These are phyloP conservation scores for Trisateles emortualis DNA, from an alignment of 2,888 invertebrate species.

Conservation along the genomic window DNA sequence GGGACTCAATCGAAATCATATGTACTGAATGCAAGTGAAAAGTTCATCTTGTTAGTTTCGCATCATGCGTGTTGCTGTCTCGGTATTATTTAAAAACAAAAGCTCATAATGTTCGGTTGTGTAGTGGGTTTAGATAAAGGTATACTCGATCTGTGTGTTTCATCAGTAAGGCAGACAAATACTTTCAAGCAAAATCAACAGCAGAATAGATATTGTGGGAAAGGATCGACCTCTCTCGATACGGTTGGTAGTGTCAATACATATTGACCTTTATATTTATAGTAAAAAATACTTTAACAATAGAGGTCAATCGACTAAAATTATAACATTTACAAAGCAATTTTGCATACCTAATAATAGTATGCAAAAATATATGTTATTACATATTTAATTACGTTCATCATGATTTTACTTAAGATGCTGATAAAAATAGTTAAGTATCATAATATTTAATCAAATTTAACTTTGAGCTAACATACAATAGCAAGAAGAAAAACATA, in stretches of 20 bases:
- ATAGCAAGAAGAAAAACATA: no score
- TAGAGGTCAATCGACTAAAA: background rate
- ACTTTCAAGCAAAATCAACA: conserved; percentile 70
- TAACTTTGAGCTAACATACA: no score
- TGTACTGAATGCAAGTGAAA: conserved; percentile 83
- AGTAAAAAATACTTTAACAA: no score
- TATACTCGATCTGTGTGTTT: conserved; percentile 59
- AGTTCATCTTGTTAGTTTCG: conserved; percentile 76
- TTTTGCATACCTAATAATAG: no score
- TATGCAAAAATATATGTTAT: no score
- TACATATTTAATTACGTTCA: no score
- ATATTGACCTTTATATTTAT: conserved; percentile 16
- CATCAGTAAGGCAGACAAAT: conserved; percentile 86
- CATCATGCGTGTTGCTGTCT: conserved; percentile 76
- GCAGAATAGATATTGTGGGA: conserved; percentile 55
- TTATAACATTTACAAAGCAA: no score
- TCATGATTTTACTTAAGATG: no score
- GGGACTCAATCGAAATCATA: conserved; percentile 50
- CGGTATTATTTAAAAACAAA: conserved; percentile 75
- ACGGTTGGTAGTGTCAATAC: conserved; percentile 32
- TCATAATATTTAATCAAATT: no score
- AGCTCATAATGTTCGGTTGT: conserved; percentile 62
- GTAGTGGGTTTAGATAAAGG: conserved; percentile 63
- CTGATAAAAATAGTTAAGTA: no score
- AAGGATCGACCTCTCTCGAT: conserved; percentile 36